A percentile compares a stretch with the other conserved stretches of the same genome.
Conservation (phyloP, 2,113 vertebrate species). For the Toxotes chatareus region DNA sequence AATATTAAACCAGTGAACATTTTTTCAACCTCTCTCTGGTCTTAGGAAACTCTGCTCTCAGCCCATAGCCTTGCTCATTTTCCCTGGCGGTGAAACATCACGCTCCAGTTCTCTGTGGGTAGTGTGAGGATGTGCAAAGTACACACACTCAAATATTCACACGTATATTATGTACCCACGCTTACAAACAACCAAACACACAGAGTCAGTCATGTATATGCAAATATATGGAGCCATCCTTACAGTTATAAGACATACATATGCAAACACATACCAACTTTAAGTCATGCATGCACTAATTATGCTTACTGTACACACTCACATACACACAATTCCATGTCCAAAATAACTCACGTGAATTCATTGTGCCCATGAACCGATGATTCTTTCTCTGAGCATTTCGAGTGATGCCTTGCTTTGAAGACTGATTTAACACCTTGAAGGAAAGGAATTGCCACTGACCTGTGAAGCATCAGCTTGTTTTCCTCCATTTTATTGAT, state of each 20-base stretch:
- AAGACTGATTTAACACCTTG: not conserved
- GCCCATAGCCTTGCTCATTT: not conserved
- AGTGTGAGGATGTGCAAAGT: conserved; percentile 17
- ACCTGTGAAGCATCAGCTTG: conserved; percentile 21
- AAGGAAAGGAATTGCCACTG: not conserved
- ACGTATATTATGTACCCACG: conserved; percentile 28
- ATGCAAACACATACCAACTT: not conserved
- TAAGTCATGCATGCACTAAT: conserved; percentile 39
- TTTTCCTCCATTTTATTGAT: conserved; percentile 9
- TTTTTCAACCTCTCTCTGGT: not conserved
- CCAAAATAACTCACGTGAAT: conserved; percentile 31
- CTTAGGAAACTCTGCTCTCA: not conserved
- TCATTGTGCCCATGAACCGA: conserved; percentile 8
- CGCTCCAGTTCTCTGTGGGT: conserved; percentile 51
- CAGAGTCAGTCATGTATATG: conserved; percentile 41
- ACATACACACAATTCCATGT: conserved; percentile 6
- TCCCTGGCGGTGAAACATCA: conserved; percentile 13
- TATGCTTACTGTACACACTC: conserved; percentile 6
- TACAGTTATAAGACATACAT: conserved; percentile 17
- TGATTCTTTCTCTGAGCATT: no score
- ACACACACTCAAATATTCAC: conserved; percentile 31
- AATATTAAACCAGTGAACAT: not conserved
- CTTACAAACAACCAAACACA: conserved; percentile 18
- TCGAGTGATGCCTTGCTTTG: not conserved
- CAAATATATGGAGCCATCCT: conserved; percentile 19